Evolutionary conservation across 1,140 invertebrate genomes (phyloP).

Genomic region (Megathymus violae): DNA sequence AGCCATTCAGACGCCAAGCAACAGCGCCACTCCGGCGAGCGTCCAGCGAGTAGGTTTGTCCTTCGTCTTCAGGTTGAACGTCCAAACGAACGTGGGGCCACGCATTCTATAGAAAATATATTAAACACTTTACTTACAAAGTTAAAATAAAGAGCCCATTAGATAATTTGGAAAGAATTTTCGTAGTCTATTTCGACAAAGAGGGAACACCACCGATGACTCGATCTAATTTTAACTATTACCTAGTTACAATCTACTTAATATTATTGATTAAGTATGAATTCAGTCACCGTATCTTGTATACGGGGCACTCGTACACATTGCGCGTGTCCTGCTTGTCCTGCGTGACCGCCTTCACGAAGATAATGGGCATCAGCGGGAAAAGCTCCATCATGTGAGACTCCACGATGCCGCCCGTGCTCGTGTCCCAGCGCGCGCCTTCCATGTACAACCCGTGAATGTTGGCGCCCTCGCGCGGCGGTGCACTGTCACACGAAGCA

Average conservation of each 20-base stretch:
- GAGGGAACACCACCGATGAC: no score
- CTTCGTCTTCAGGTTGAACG: conserved; percentile 96
- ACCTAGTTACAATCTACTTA: no score
- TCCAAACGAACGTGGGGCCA: conserved; percentile 97
- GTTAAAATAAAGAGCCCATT: no score
- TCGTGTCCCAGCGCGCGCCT: conserved; percentile 95
- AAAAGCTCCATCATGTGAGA: conserved; percentile 95
- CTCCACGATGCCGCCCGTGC: conserved; percentile 90
- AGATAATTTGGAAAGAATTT: no score
- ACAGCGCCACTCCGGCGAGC: conserved; percentile 94
- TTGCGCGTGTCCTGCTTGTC: conserved; percentile 95
- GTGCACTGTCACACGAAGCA: conserved; percentile 79
- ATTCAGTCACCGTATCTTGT: conserved; percentile 92
- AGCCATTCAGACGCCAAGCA: conserved; percentile 88
- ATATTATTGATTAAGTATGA: no score
- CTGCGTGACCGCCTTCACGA: conserved; percentile 92
- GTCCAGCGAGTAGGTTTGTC: conserved; percentile 96
- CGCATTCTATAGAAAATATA: conserved; percentile 82
- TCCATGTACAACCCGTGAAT: conserved; percentile 96
- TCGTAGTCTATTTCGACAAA: no score
- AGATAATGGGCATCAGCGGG: conserved; percentile 96
- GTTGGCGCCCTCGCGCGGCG: conserved; percentile 96
- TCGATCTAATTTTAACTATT: no score
- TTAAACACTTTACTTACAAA: no score
- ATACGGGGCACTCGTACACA: conserved; percentile 96